Conservation (phyloP, 2,888 invertebrate species). For the Archaeoteleia sp. region DNA sequence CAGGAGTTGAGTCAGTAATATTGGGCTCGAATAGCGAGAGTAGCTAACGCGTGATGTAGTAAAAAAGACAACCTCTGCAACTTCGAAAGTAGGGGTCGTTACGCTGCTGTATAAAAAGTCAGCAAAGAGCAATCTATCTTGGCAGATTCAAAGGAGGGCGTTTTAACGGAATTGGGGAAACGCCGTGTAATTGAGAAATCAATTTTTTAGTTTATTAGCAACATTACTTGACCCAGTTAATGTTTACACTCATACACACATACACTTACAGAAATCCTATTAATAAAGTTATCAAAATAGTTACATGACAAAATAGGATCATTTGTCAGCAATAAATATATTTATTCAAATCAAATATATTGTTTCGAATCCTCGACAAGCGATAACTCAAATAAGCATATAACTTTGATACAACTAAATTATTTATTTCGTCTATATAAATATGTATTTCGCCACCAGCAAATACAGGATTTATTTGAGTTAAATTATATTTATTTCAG, state of each 20-base stretch:
- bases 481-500: no score
- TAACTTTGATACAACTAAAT: no score
- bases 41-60: conserved; percentile 9
- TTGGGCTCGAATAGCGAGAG: conserved; percentile 18
- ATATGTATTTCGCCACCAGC: no score
- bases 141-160: conserved; percentile 11
- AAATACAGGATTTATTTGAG: no score
- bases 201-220: conserved; percentile 4
- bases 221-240: conserved; percentile 13
- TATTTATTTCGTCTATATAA: no score
- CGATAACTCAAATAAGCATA: no score
- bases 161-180: conserved; percentile 17
- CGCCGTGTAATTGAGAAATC: conserved; percentile 30
- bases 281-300: conserved; percentile 12
- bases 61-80: conserved; percentile 17
- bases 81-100: conserved; percentile 27
- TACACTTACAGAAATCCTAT: conserved; percentile 27
- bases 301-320: no score
- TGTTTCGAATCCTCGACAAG: no score
- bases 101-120: conserved; percentile 21
- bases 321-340: no score
- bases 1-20: conserved; percentile 30
- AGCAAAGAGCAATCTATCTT: conserved; percentile 27
- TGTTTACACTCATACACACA: no score
- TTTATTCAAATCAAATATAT: no score